Evolutionary conservation across 2,797 vertebrate species (phyloP).

Genomic region (Hybognathus amarus): DNA sequence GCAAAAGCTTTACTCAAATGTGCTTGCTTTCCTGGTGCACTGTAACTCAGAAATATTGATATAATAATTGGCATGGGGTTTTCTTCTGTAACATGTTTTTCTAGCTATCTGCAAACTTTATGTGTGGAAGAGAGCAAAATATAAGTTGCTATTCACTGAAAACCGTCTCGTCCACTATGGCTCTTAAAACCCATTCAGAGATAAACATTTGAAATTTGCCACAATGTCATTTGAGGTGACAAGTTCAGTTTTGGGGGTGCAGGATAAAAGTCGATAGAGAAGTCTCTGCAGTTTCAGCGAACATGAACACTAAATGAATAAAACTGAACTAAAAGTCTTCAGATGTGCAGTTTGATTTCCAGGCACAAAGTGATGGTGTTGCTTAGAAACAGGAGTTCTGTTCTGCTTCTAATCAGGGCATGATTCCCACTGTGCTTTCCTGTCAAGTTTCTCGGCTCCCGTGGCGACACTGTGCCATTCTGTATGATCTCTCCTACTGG

Average conservation of each 20-base stretch:
- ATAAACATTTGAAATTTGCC: neutral
- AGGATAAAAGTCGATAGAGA: neutral
- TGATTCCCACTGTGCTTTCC: constrained; percentile 48
- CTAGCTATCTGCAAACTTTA: neutral
- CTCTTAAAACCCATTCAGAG: neutral
- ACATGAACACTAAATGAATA: neutral
- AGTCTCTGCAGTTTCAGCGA: constrained; percentile 6
- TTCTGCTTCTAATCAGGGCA: constrained; percentile 57
- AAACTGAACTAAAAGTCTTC: neutral
- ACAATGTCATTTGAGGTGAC: neutral
- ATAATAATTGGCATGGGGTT: neutral
- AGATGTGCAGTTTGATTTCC: constrained; percentile 13
- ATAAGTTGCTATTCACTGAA: neutral
- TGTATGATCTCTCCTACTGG: constrained; percentile 52
- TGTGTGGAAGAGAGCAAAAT: neutral
- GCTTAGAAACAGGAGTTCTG: constrained; percentile 36
- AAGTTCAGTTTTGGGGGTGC: constrained; percentile 7
- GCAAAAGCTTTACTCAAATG: neutral
- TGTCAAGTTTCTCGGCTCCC: constrained; percentile 53
- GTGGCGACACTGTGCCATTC: constrained; percentile 47
- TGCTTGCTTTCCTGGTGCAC: neutral
- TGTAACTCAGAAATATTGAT: neutral
- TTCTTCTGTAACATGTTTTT: neutral
- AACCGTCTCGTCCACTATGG: neutral
- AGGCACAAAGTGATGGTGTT: constrained; percentile 5